phyloP scores from a whole-genome alignment of 2,888 invertebrate species.

The Andricus curvator region DNA sequence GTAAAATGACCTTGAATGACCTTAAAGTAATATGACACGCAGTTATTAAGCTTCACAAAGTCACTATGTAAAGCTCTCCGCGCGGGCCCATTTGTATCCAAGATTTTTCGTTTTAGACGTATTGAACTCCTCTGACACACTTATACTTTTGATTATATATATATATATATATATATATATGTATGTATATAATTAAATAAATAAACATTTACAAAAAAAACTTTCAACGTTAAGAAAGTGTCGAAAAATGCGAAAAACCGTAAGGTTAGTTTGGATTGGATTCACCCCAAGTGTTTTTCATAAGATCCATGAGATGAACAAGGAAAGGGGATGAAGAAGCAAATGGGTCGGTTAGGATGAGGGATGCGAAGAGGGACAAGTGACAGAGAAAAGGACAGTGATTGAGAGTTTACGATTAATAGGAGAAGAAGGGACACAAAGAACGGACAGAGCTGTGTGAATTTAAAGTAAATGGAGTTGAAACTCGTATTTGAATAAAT shows the following conservation, averaged over 20 bases:
- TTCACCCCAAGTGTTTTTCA: not conserved
- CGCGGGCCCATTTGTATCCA: too few relatives aligned
- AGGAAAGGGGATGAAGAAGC: not conserved
- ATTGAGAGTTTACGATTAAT: conserved; percentile 5
- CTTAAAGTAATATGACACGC: too few relatives aligned
- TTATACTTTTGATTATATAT: too few relatives aligned
- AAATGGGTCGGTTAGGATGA: conserved; percentile 7
- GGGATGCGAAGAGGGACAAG: not conserved
- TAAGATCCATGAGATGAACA: not conserved
- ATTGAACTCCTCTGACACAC: too few relatives aligned
- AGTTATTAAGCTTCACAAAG: too few relatives aligned
- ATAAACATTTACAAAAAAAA: too few relatives aligned
- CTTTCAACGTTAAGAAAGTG: not conserved
- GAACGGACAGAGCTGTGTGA: conserved; percentile 1
- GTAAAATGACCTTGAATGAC: too few relatives aligned
- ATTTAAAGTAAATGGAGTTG: conserved; percentile 7
- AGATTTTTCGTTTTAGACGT: too few relatives aligned
- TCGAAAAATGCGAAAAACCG: not conserved
- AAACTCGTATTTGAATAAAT: conserved; percentile 9
- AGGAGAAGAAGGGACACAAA: not conserved
- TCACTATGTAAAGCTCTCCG: too few relatives aligned
- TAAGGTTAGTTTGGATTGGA: not conserved
- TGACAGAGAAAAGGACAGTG: not conserved
- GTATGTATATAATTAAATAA: too few relatives aligned
- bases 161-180: too few relatives aligned